Evolutionary conservation across 2,113 vertebrate genomes (phyloP).

Genomic region (Petaurus breviceps): DNA sequence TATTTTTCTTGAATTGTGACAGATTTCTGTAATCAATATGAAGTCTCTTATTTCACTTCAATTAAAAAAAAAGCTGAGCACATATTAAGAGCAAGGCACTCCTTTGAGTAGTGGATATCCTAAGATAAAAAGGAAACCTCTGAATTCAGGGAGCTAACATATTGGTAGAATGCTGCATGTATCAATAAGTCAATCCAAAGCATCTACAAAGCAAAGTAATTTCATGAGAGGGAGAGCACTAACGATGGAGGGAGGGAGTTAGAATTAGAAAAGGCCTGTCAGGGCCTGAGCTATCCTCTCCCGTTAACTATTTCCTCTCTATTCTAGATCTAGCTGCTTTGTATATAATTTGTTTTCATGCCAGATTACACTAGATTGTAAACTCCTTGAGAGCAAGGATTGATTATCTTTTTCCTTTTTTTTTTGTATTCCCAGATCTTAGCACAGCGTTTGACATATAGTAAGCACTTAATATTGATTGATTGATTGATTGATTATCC

Average conservation of each 20-base stretch:
- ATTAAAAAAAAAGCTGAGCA: neutral
- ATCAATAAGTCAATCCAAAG: neutral
- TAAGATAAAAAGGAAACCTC: neutral
- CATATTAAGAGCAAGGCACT: neutral
- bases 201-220: neutral
- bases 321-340: neutral
- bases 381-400: neutral
- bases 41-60: neutral
- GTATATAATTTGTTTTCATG: neutral
- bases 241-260: neutral
- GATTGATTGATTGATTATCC: neutral
- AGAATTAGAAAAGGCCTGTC: neutral
- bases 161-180: neutral
- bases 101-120: neutral
- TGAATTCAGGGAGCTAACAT: neutral
- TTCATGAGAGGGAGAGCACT: neutral
- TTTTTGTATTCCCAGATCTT: neutral
- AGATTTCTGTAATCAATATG: neutral
- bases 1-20: neutral
- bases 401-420: neutral
- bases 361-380: neutral
- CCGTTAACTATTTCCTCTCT: neutral
- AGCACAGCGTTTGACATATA: neutral
- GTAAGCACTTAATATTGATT: neutral
- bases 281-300: neutral